These are phyloP conservation scores for Vulpes lagopus DNA, from an alignment of 2,113 vertebrate species.

Conservation along the genomic window DNA sequence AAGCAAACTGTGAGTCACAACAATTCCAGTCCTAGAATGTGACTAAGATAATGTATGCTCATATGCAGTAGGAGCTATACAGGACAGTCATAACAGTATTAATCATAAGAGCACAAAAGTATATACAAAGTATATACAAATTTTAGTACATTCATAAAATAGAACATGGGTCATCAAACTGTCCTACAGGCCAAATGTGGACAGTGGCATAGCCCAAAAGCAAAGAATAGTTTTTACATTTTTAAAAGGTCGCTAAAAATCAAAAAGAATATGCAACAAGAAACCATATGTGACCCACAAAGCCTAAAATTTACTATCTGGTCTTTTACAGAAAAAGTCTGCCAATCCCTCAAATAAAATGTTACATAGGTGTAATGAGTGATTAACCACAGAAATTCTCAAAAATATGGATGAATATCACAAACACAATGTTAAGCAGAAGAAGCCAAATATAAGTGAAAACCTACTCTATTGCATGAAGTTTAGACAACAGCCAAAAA, in stretches of 20 bases:
- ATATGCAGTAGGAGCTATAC: background rate
- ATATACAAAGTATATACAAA: background rate
- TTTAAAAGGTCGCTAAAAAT: background rate
- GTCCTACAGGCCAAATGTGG: background rate
- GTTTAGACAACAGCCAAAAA: background rate
- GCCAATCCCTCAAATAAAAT: background rate
- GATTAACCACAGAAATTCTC: background rate
- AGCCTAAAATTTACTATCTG: slow-evolving; percentile 1
- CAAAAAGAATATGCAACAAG: background rate
- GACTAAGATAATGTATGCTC: background rate
- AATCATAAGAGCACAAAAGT: background rate
- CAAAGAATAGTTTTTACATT: background rate
- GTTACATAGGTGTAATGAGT: background rate
- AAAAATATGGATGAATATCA: background rate
- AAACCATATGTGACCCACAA: background rate
- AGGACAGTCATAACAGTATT: background rate
- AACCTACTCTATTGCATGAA: background rate
- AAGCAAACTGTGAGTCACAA: background rate
- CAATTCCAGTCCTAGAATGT: background rate
- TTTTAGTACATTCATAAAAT: slow-evolving; percentile 19
- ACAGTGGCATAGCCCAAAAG: background rate
- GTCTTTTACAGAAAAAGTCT: background rate
- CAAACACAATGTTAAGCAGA: background rate
- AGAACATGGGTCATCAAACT: background rate
- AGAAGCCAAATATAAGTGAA: background rate